Base-by-base conservation (phyloP, 92 coral and sea anemone genomes). In the Phenganax marumi region DNA sequence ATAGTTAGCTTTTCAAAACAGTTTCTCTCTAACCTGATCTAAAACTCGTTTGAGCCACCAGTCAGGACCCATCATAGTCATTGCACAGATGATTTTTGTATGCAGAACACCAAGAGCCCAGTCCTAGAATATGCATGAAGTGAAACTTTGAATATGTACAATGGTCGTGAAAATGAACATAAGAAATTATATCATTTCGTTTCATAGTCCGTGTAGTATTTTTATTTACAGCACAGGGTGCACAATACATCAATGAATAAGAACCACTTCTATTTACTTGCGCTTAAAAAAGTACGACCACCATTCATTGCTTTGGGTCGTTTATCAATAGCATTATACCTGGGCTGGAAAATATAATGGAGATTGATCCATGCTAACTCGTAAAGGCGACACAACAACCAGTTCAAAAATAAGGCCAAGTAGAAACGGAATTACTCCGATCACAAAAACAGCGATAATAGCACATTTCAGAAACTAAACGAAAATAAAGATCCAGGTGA, bases 41-140 rank as follows among this genome's bases (percentile, higher is more conserved):
- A 96, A 89, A 2, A 87, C 90, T 79, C 93, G 84, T 84, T 93
- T 96, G 63, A 96, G 89, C 99, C 99, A 96, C 99, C 99, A 96
- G 82, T 96, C 93, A 18, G 99, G 99, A 14, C 99, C 97, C 99
- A 96, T 96, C 99, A 96, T 96, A 16, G 99, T 91, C 73, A 96
- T 92, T 48, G 99, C 99, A 77, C 99, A 96, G 70, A 96, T 96
- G 81, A 96, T 96, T 86, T 96, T 96, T 91, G 93, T 92, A 70
- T 96, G 99, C 7, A 96, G 91, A 78, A 96, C 97, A 56, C 99
- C 99, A 55, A 96, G 80, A 8, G 99, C 97, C 99, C 99, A 96
- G 82, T 92, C 99, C 99, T 96, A 43, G 50, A 68, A 33, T 1
- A 33, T 1, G 43, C 63, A 22, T 16, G 0, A 58, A 23, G 0